Percentiles rank a stretch among this genome's conserved stretches.
These are phyloP conservation scores for Sebastolobus altivelis DNA, from an alignment of 2,797 vertebrate species.

Conservation along the genomic window DNA sequence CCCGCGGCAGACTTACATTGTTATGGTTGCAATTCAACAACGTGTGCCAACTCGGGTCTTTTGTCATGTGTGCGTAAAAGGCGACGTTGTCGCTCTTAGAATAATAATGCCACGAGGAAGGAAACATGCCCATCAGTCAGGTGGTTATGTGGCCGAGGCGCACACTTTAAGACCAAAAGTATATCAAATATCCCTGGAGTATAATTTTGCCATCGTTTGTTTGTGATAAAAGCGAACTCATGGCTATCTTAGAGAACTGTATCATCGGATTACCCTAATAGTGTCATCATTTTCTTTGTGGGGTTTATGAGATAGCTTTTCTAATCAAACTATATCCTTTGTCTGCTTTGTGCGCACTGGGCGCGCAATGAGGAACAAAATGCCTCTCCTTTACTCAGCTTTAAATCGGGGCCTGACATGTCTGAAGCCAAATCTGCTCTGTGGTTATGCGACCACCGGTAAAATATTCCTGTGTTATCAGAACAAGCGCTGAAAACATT, in stretches of 20 bases:
- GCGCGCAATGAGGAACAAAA: background rate
- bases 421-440: background rate
- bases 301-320: background rate
- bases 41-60: slow-evolving; percentile 66
- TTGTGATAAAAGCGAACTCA: background rate
- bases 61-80: slow-evolving; percentile 45
- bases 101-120: background rate
- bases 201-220: background rate
- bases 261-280: background rate
- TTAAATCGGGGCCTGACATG: background rate
- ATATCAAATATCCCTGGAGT: background rate
- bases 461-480: background rate
- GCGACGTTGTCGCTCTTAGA: background rate
- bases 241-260: background rate
- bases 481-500: background rate
- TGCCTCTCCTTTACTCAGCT: background rate
- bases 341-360: background rate
- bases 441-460: background rate
- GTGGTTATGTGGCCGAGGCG: background rate
- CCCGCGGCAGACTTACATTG: slow-evolving; percentile 70
- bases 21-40: slow-evolving; percentile 51
- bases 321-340: background rate
- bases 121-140: background rate
- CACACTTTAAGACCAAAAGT: background rate
- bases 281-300: background rate